Evolutionary conservation across 2,797 vertebrate genomes (phyloP).

Genomic region (Myotis myotis): DNA sequence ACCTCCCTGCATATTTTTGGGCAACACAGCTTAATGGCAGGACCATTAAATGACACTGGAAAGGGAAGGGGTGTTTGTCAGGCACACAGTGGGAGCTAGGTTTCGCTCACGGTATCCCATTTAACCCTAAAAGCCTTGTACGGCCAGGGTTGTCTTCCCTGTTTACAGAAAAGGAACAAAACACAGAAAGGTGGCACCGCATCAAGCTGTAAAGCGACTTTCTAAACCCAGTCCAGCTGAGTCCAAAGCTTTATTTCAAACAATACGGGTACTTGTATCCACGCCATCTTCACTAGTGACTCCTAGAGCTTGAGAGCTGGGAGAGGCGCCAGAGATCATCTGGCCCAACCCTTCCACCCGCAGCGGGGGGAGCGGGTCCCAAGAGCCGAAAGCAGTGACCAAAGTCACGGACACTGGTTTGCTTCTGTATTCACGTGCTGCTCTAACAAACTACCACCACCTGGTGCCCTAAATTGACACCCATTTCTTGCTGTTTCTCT

Average conservation of each 20-base stretch:
- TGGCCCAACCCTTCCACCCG: not conserved
- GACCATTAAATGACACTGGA: not conserved
- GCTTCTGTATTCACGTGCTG: rapidly evolving
- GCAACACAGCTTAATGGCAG: not conserved
- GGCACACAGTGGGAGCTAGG: not conserved
- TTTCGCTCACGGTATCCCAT: not conserved
- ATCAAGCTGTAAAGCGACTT: not conserved
- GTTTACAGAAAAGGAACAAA: not conserved
- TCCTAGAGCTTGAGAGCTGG: not conserved
- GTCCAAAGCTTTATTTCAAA: not conserved
- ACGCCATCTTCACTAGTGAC: not conserved
- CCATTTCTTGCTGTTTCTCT: not conserved
- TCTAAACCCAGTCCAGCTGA: not conserved
- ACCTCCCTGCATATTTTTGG: not conserved
- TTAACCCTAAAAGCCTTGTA: not conserved
- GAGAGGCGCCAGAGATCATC: not conserved
- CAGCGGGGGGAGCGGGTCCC: not conserved
- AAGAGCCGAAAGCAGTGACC: not conserved
- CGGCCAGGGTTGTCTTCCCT: no score
- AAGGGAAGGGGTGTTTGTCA: not conserved
- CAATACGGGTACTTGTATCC: not conserved
- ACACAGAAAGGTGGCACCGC: not conserved
- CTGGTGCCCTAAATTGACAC: not conserved
- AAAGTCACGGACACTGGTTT: not conserved
- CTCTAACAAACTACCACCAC: not conserved